Conservation (phyloP, 2,113 vertebrate species). For the Sphyrna mokarran region DNA sequence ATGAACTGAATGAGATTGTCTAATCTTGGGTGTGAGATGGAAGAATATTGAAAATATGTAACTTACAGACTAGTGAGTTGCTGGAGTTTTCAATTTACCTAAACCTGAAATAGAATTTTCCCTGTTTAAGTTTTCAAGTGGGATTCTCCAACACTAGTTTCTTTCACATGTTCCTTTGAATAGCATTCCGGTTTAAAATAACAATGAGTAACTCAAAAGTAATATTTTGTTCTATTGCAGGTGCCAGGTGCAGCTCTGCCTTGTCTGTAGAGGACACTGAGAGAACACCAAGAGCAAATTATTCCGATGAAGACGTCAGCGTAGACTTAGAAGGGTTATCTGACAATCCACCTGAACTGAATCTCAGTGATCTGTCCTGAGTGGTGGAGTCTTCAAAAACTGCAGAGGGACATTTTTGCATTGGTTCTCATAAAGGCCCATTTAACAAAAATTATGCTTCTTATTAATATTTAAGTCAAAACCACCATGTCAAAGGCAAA, state of each 20-base stretch:
- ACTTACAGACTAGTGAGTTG: neutral
- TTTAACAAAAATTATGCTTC: neutral
- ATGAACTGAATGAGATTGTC: neutral
- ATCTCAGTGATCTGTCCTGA: constrained; percentile 61
- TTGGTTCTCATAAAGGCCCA: neutral
- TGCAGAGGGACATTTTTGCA: neutral
- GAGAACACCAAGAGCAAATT: constrained; percentile 49
- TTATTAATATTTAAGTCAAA: constrained; percentile 18
- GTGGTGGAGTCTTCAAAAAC: neutral
- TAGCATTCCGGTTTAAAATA: neutral
- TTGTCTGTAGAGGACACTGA: constrained; percentile 46
- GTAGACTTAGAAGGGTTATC: constrained; percentile 47
- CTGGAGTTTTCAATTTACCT: neutral
- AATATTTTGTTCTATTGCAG: neutral
- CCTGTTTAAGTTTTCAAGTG: neutral
- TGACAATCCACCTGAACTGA: constrained; percentile 56
- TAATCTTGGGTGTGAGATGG: neutral
- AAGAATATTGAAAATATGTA: neutral
- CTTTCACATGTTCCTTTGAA: neutral
- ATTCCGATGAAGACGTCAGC: constrained; percentile 46
- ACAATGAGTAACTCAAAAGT: neutral
- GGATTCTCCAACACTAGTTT: neutral
- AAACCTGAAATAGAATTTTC: neutral
- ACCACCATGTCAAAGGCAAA: neutral
- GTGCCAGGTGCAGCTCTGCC: constrained; percentile 24